Conservation (phyloP, 2,797 vertebrate genomes). For the Delichon dasypus region DNA sequence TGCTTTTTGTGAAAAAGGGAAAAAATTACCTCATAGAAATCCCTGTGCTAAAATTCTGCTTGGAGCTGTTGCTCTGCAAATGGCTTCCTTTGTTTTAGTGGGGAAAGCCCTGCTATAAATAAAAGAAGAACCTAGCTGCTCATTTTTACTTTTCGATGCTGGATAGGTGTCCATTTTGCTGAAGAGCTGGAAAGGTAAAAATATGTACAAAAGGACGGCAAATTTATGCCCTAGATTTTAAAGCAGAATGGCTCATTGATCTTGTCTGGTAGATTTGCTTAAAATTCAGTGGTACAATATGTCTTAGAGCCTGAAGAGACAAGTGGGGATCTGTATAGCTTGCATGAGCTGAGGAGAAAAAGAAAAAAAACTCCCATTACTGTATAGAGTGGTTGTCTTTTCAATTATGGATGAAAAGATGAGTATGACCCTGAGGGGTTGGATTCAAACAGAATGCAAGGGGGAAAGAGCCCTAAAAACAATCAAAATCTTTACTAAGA, state of each 20-base stretch:
- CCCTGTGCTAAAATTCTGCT: neutral
- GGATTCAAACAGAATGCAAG: slow-evolving; percentile 29
- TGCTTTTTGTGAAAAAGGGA: neutral
- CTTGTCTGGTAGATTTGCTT: slow-evolving; percentile 24
- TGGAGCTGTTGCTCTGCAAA: neutral
- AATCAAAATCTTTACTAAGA: slow-evolving; percentile 54
- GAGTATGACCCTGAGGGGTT: slow-evolving; percentile 48
- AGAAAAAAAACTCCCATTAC: slow-evolving; percentile 2
- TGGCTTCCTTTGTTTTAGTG: neutral
- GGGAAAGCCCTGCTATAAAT: neutral
- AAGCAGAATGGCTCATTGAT: slow-evolving; percentile 38
- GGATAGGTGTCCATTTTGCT: neutral
- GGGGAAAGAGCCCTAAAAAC: slow-evolving; percentile 40
- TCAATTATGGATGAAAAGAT: slow-evolving; percentile 72
- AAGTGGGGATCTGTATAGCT: slow-evolving; percentile 5
- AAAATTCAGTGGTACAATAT: slow-evolving; percentile 10
- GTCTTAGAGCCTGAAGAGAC: slow-evolving; percentile 21
- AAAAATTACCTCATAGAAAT: neutral
- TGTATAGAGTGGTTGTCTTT: slow-evolving; percentile 62
- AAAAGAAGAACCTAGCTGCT: neutral
- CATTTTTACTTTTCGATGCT: neutral
- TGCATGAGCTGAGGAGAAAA: neutral
- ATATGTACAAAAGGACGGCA: neutral
- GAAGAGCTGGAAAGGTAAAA: slow-evolving; percentile 26
- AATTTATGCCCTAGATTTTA: slow-evolving; percentile 48